A percentile compares a stretch with the other conserved stretches of the same genome.
Conservation (phyloP, 2,888 invertebrate species). For the Arrhopalites spinosus region DNA sequence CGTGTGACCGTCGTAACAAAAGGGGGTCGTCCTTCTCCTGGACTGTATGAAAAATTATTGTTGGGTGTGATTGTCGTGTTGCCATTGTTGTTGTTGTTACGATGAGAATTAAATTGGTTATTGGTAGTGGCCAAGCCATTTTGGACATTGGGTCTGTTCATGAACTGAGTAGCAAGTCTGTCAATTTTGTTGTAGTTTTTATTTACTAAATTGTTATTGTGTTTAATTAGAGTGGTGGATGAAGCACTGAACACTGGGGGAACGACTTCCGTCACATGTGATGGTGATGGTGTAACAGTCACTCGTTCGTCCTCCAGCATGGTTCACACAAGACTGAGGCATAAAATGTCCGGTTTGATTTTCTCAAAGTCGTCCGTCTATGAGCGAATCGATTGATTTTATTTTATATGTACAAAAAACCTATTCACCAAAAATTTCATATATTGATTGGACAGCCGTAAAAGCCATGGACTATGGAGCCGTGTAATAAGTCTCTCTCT, state of each 20-base stretch:
- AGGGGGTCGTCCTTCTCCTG: slow-evolving; percentile 45
- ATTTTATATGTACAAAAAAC: slow-evolving; percentile 18
- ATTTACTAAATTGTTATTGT: neutral
- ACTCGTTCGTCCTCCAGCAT: slow-evolving; percentile 37
- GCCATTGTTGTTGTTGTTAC: neutral
- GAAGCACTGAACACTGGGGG: too few species aligned
- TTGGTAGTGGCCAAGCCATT: slow-evolving; percentile 42
- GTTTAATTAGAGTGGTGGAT: neutral
- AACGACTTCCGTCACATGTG: slow-evolving; percentile 26
- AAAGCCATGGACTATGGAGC: neutral
- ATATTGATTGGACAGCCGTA: slow-evolving; percentile 8
- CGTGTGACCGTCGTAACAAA: slow-evolving; percentile 55
- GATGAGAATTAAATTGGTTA: neutral
- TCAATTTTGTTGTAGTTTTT: neutral
- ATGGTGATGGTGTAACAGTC: neutral
- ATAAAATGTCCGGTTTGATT: slow-evolving; percentile 27
- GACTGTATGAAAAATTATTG: neutral
- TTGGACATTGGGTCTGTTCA: slow-evolving; percentile 48
- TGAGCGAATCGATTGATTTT: slow-evolving; percentile 36
- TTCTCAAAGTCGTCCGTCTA: slow-evolving; percentile 13
- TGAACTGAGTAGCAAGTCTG: slow-evolving; percentile 36
- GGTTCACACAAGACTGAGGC: slow-evolving; percentile 37
- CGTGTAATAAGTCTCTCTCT: neutral
- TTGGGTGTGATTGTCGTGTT: neutral
- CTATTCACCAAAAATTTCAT: neutral